These are phyloP conservation scores for Euglossa dilemma DNA, from an alignment of 1,140 invertebrate species.

Conservation along the genomic window DNA sequence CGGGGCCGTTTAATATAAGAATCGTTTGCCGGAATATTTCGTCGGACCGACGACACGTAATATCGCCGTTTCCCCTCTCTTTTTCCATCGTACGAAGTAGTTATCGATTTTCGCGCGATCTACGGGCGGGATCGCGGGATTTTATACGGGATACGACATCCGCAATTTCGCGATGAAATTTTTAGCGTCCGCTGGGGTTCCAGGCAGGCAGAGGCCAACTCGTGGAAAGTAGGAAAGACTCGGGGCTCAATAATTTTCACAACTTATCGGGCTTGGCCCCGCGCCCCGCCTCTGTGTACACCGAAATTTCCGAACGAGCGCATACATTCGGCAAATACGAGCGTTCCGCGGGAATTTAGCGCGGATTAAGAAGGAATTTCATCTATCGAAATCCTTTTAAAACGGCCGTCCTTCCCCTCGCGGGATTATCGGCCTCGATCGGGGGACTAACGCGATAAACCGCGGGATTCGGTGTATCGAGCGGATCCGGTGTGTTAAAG, in stretches of 20 bases:
- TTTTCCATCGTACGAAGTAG: neutral
- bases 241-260: constrained; percentile 21
- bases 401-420: neutral
- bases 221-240: neutral
- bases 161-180: constrained; percentile 33
- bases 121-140: neutral
- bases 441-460: neutral
- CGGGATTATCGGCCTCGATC: constrained; percentile 3
- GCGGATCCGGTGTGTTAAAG: neutral
- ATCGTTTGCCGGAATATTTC: neutral
- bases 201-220: neutral
- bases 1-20: neutral
- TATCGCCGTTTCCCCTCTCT: neutral
- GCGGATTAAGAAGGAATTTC: constrained; percentile 41
- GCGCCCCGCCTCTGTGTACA: neutral
- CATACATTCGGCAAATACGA: constrained; percentile 22
- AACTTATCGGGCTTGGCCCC: constrained; percentile 16
- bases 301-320: constrained; percentile 15
- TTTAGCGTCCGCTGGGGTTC: neutral
- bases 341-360: constrained; percentile 22
- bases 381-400: constrained; percentile 33
- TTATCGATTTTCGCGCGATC: constrained; percentile 4
- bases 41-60: neutral
- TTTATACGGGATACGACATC: constrained; percentile 6
- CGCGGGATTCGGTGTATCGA: neutral